Evolutionary conservation across 2,888 invertebrate genomes (phyloP), one percentile per base, ranked within the genome.

Genomic region (Matsumyia berberina): DNA sequence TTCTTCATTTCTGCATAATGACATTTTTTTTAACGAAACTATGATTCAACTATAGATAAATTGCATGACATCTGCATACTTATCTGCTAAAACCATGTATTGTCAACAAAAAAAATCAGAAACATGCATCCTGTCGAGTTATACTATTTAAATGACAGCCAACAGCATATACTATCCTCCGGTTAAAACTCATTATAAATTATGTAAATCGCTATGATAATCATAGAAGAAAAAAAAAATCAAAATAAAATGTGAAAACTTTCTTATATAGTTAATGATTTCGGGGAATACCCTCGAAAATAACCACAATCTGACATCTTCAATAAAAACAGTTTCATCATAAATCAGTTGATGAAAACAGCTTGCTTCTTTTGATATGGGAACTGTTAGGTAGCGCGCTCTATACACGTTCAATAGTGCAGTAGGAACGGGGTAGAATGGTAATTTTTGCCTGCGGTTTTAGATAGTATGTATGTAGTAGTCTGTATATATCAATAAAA

Each of bases 271-370:
- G 24, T 24, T 17, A 12, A 60, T 31, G 17, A 12, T 39, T 39
- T 15, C n/a, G 42, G 42, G 60, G 42, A 44, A 60, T 60, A 42
- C 60, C 60, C 29, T 9, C 42, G 29, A 42, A 60, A 42, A 60
- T 42, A 17, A 37, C 64, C 24, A 49, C 37, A 35, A 51, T n/a
- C 44, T 4, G 31, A 31, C 17, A 64, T 33, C 51, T 15, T 9
- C 42, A 42, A 42, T 44, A 42, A 60, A 57, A 55, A n/a, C 17
- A 49, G 1, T 19, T 24, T 31, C 24, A 29, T 29, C 15, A 60
- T 60, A 12, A 12, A 60, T 60, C 15, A 42, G n/a, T 29, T 29
- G 29, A 42, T 42, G 24, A 39, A 60, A 33, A 33, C 5, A 53
- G 31, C 15, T 53, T 33, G 31, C 15, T 53, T 33, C 15, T 7